phyloP scores from a whole-genome alignment of 2,888 invertebrate species.

The Icerya purchasi region DNA sequence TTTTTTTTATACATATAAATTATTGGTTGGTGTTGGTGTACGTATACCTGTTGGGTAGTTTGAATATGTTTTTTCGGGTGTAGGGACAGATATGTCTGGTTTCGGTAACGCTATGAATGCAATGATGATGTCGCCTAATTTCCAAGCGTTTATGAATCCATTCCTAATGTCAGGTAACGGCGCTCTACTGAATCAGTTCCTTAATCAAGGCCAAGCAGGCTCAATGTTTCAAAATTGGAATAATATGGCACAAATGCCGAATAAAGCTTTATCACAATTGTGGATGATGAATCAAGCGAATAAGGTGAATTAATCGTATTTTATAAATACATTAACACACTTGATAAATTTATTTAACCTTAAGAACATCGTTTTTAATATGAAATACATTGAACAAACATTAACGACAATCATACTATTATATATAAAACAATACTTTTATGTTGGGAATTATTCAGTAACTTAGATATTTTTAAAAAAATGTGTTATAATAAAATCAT shows the following conservation, averaged over 20 bases:
- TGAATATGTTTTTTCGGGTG: conserved; percentile 15
- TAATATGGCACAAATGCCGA: conserved; percentile 22
- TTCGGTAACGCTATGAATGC: conserved; percentile 24
- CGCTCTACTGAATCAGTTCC: conserved; percentile 22
- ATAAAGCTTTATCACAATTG: conserved; percentile 16
- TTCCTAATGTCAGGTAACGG: conserved; percentile 21
- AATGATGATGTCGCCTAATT: conserved; percentile 25
- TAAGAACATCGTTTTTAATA: no score
- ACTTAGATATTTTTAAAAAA: no score
- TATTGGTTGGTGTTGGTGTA: no score
- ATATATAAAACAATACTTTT: no score
- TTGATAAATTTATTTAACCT: no score
- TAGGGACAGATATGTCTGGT: conserved; percentile 25
- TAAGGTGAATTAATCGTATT: conserved; percentile 13
- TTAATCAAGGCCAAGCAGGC: conserved; percentile 25
- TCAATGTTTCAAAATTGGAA: conserved; percentile 23
- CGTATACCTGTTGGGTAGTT: conserved; percentile 1
- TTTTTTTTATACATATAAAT: no score
- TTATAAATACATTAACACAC: no score
- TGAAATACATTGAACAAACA: no score
- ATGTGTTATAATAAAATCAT: no score
- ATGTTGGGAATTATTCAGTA: no score
- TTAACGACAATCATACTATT: no score
- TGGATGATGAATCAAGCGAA: conserved; percentile 18
- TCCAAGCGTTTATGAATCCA: conserved; percentile 27